Evolutionary conservation across 2,113 vertebrate species (phyloP).

Genomic region (Tragelaphus scriptus): DNA sequence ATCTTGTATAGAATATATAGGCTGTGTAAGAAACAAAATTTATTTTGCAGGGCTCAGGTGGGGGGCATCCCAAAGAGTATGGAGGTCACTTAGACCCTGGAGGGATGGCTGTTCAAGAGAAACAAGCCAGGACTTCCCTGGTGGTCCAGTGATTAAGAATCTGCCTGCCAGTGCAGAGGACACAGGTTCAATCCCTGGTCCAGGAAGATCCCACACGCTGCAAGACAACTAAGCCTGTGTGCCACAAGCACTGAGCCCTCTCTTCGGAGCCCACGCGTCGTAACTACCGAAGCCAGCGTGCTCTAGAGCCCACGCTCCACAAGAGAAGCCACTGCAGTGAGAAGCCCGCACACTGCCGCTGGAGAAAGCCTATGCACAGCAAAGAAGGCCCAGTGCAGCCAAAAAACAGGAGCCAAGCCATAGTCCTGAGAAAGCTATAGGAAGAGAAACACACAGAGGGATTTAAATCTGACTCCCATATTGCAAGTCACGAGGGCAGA

Average conservation of each 20-base stretch:
- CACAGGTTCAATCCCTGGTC: background rate
- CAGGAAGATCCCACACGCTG: background rate
- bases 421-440: background rate
- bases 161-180: background rate
- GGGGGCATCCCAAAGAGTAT: background rate
- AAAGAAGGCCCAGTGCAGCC: background rate
- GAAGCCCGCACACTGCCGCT: background rate
- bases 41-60: background rate
- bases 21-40: background rate
- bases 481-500: background rate
- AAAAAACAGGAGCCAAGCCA: background rate
- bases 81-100: background rate
- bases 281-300: background rate
- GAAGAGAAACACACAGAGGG: background rate
- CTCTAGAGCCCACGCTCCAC: background rate
- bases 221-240: background rate
- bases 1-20: background rate
- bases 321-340: background rate
- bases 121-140: background rate
- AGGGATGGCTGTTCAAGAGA: background rate
- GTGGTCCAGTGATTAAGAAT: background rate
- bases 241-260: background rate
- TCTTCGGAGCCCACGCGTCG: background rate
- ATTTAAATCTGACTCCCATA: background rate
- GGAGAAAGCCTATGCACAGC: background rate